Percentiles rank a stretch among this genome's conserved stretches.
Evolutionary conservation across 2,113 vertebrate genomes (phyloP).

Genomic region (Morone saxatilis): DNA sequence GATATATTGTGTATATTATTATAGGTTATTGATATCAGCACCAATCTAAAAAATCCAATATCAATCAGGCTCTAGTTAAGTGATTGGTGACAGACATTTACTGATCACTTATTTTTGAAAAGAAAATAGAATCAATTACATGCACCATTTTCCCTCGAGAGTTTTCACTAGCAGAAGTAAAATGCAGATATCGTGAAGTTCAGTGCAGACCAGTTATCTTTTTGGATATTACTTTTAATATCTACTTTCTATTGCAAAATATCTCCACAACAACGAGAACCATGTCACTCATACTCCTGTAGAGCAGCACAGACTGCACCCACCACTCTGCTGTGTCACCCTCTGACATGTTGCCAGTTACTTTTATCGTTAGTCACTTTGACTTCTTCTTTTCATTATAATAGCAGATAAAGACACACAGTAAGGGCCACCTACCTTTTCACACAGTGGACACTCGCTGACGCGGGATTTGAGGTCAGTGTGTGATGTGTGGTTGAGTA

Average conservation of each 20-base stretch:
- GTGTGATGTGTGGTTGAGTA: conserved; percentile 78
- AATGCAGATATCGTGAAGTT: not conserved
- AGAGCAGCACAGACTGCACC: not conserved
- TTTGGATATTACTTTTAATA: not conserved
- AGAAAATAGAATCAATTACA: not conserved
- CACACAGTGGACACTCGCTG: conserved; percentile 78
- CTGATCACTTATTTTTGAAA: not conserved
- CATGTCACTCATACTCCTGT: not conserved
- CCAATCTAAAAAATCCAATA: not conserved
- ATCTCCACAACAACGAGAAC: not conserved
- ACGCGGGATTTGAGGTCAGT: conserved; percentile 65
- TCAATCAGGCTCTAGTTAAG: not conserved
- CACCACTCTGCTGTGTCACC: not conserved
- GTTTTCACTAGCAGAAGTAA: not conserved
- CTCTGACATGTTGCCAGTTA: not conserved
- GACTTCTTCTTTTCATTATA: not conserved
- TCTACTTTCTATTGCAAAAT: too few relatives aligned
- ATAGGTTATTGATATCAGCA: not conserved
- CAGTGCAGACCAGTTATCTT: not conserved
- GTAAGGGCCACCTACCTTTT: conserved; percentile 75
- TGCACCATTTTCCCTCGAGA: not conserved
- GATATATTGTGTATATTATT: too few relatives aligned
- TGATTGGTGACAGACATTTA: not conserved
- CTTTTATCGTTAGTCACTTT: not conserved
- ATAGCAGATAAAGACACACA: not conserved